Conservation (phyloP, 2,113 vertebrate genomes). For the Zosterops borbonicus region DNA sequence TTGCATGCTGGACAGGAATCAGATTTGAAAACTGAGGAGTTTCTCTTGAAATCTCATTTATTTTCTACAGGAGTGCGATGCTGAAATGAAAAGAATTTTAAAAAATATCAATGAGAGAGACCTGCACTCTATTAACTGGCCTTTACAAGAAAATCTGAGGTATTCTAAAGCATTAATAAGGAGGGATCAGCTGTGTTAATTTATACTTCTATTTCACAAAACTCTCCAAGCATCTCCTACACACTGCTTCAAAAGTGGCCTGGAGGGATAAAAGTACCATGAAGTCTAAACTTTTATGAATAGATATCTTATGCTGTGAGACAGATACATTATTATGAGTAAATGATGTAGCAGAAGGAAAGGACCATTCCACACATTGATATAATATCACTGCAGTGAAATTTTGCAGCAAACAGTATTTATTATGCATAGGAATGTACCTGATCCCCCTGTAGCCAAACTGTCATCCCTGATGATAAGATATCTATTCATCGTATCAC, state of each 20-base stretch:
- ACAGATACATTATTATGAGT: neutral
- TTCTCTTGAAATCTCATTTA: neutral
- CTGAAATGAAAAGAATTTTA: neutral
- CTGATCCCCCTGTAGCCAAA: neutral
- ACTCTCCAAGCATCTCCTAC: neutral
- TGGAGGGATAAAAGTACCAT: neutral
- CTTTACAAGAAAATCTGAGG: neutral
- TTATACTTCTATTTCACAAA: neutral
- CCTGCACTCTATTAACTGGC: neutral
- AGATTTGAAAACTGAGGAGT: neutral
- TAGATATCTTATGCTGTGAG: neutral
- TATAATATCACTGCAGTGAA: neutral
- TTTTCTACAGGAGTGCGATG: neutral
- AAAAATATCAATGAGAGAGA: neutral
- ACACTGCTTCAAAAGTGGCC: neutral
- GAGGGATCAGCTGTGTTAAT: neutral
- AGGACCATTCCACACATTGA: neutral
- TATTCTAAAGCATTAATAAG: neutral
- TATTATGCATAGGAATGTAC: neutral
- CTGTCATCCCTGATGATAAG: neutral
- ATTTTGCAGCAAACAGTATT: conserved; percentile 14
- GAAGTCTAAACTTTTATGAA: neutral
- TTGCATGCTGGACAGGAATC: neutral
- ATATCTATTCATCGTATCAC: neutral
- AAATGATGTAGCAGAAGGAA: neutral